Percentiles rank a stretch among this genome's conserved stretches.
phyloP scores from a whole-genome alignment of 2,797 vertebrate genomes.

The Cyclura pinguis region DNA sequence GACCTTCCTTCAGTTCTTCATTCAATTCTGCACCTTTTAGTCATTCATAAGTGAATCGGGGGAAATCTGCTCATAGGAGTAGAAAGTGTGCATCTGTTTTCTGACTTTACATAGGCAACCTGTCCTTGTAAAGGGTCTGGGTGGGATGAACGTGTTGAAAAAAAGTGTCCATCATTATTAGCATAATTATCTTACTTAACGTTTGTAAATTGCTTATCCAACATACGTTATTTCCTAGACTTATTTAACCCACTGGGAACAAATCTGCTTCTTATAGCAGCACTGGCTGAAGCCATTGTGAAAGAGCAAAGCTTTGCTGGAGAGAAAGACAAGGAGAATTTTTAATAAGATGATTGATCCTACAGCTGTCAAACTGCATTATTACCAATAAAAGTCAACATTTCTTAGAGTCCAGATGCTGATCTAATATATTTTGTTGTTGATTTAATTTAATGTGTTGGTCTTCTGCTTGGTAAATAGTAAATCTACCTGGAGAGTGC shows the following conservation, averaged over 20 bases:
- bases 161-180: constrained; percentile 60
- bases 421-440: constrained; percentile 62
- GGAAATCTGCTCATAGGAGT: neutral
- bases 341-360: constrained; percentile 73
- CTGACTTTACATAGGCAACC: no score
- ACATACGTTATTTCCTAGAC: constrained; percentile 65
- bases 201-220: constrained; percentile 66
- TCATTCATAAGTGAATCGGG: neutral
- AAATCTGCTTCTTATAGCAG: constrained; percentile 61
- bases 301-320: constrained; percentile 52
- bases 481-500: constrained; percentile 55
- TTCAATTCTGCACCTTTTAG: neutral
- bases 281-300: constrained; percentile 49
- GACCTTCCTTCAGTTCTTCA: neutral
- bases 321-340: constrained; percentile 39
- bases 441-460: constrained; percentile 67
- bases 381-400: constrained; percentile 62
- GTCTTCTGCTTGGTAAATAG: constrained; percentile 51
- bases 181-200: constrained; percentile 61
- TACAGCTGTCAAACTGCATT: constrained; percentile 60
- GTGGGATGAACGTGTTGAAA: neutral
- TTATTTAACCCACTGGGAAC: constrained; percentile 63
- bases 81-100: neutral
- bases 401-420: constrained; percentile 62
- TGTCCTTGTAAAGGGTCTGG: neutral